phyloP scores from a whole-genome alignment of 2,797 vertebrate species.

The Pantherophis vulpinus region DNA sequence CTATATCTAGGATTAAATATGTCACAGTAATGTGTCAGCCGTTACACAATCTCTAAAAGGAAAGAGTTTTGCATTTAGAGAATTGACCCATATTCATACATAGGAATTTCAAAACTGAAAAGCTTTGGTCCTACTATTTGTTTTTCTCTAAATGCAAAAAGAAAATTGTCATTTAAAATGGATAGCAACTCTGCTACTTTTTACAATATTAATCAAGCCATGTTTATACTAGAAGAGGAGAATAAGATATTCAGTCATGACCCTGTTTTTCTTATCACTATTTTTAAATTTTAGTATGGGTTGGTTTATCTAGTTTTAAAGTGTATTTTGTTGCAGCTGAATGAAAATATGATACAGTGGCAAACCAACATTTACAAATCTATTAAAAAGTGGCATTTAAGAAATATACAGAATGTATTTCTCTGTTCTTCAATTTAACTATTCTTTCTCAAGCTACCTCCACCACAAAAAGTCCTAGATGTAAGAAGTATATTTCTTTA shows the following conservation, averaged over 20 bases:
- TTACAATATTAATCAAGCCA: constrained; percentile 24
- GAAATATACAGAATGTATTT: not conserved
- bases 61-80: constrained; percentile 46
- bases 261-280: not conserved
- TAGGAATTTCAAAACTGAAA: constrained; percentile 50
- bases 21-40: constrained; percentile 44
- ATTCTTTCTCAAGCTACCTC: not conserved
- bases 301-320: not conserved
- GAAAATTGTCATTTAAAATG: constrained; percentile 22
- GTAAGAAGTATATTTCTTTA: not conserved
- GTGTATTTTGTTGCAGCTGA: not conserved
- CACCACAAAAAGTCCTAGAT: not conserved
- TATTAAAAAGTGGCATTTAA: not conserved
- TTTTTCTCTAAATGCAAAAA: constrained; percentile 11
- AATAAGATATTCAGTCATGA: not conserved
- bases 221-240: not conserved
- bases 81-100: constrained; percentile 45
- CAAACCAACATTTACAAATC: not conserved
- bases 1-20: constrained; percentile 52
- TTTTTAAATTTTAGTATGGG: not conserved
- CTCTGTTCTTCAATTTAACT: not conserved
- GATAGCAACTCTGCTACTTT: constrained; percentile 39
- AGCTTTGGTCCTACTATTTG: constrained; percentile 27
- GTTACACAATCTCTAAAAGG: constrained; percentile 46
- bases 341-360: not conserved